Evolutionary conservation across 1,140 invertebrate genomes (phyloP).

Genomic region (Drosophila pectinifera): DNA sequence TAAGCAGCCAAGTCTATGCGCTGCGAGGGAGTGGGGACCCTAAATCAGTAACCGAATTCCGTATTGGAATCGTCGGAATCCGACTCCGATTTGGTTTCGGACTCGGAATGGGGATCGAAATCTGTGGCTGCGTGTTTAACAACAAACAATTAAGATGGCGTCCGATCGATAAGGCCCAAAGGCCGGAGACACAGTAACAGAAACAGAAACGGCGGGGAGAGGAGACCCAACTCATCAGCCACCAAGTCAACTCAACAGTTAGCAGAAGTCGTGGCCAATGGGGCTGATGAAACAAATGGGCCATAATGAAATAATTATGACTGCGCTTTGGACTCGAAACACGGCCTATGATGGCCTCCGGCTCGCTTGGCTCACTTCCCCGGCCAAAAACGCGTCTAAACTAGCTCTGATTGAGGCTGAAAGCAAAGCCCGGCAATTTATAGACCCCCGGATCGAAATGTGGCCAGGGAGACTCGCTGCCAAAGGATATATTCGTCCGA

Average conservation of each 20-base stretch:
- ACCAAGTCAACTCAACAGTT: constrained; percentile 37
- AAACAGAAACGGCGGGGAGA: too few relatives aligned
- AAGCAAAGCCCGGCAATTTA: constrained; percentile 67
- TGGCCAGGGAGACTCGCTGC: constrained; percentile 45
- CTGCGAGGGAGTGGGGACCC: constrained; percentile 24
- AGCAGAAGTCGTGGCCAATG: constrained; percentile 70
- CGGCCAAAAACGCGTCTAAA: constrained; percentile 71
- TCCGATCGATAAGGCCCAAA: constrained; percentile 72
- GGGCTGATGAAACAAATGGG: constrained; percentile 79
- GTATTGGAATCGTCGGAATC: constrained; percentile 17
- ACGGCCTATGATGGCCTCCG: constrained; percentile 40
- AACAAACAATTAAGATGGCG: constrained; percentile 84
- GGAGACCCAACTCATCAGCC: constrained; percentile 42
- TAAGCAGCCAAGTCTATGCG: constrained; percentile 76
- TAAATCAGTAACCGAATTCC: constrained; percentile 49
- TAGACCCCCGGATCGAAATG: constrained; percentile 55
- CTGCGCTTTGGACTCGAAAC: constrained; percentile 60
- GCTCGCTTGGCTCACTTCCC: constrained; percentile 15
- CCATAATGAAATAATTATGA: constrained; percentile 84
- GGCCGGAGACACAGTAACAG: constrained; percentile 54
- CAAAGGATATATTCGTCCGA: constrained; percentile 48
- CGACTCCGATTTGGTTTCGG: constrained; percentile 25
- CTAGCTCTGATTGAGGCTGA: constrained; percentile 68
- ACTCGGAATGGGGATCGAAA: constrained; percentile 36
- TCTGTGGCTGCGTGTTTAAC: constrained; percentile 75